Evolutionary conservation across 2,797 vertebrate genomes (phyloP).

Genomic region (Hyperoplus immaculatus): DNA sequence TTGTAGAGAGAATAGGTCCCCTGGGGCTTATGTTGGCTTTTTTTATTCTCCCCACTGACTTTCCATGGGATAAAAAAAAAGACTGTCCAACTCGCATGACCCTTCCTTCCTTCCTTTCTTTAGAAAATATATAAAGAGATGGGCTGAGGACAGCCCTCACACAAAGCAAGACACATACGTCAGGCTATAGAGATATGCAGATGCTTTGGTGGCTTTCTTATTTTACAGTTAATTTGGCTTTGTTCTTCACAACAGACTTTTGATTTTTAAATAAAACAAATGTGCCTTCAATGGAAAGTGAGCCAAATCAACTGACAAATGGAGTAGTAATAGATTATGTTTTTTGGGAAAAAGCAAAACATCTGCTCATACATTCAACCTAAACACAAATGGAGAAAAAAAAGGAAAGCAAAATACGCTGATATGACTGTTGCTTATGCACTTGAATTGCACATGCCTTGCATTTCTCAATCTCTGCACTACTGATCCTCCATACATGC

Average conservation of each 20-base stretch:
- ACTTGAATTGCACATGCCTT: not conserved
- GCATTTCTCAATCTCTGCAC: not conserved
- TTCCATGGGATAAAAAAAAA: constrained; percentile 66
- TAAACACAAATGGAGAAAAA: too few species aligned
- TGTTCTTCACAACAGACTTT: not conserved
- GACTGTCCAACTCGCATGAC: constrained; percentile 17
- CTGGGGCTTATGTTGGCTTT: constrained; percentile 62
- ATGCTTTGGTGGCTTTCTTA: not conserved
- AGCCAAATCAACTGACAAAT: not conserved
- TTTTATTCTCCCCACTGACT: constrained; percentile 70
- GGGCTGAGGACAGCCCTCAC: constrained; percentile 9
- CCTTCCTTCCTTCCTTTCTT: constrained; percentile 38
- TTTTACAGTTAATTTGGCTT: not conserved
- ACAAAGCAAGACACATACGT: constrained; percentile 16
- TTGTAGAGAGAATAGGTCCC: constrained; percentile 67
- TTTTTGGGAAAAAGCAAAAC: not conserved
- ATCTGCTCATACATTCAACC: too few species aligned
- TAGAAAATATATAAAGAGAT: constrained; percentile 48
- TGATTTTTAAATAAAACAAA: not conserved
- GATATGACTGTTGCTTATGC: not conserved
- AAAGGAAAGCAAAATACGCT: not conserved
- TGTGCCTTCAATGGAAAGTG: not conserved
- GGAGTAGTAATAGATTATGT: not conserved
- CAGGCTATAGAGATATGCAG: not conserved
- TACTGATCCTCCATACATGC: not conserved